A percentile compares a stretch with the other conserved stretches of the same genome.
These are phyloP conservation scores for Homarus gammarus DNA, from an alignment of 2,888 invertebrate species.

Conservation along the genomic window DNA sequence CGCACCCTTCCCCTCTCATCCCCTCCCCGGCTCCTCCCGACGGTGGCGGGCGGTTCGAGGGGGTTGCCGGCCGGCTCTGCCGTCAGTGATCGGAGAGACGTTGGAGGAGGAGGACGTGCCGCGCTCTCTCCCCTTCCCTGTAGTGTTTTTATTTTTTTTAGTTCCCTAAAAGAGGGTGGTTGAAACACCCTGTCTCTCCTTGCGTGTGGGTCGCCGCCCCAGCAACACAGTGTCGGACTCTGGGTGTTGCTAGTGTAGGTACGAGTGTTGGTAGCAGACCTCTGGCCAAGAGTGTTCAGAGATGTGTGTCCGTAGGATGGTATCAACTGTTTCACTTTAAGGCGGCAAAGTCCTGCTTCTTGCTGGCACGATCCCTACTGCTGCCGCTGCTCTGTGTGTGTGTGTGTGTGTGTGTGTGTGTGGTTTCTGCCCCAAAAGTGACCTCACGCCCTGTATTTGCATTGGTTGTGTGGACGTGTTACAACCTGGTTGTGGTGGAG, in stretches of 20 bases:
- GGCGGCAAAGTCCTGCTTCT: conserved; percentile 15
- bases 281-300: not conserved
- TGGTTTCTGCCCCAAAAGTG: too few relatives aligned
- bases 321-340: conserved; percentile 48
- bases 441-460: too few relatives aligned
- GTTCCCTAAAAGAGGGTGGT: conserved; percentile 30
- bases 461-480: too few relatives aligned
- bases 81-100: conserved; percentile 55
- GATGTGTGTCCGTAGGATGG: not conserved
- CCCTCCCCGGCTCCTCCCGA: not conserved
- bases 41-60: not conserved
- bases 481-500: too few relatives aligned
- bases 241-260: not conserved
- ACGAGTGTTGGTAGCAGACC: not conserved
- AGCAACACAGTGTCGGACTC: conserved; percentile 14
- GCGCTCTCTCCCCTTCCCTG: conserved; percentile 50
- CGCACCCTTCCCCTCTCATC: not conserved
- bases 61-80: conserved; percentile 25
- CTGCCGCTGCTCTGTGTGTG: not conserved
- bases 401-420: too few relatives aligned
- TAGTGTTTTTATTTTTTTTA: conserved; percentile 52
- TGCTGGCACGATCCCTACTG: not conserved
- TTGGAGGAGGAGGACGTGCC: conserved; percentile 33
- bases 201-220: conserved; percentile 21
- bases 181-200: conserved; percentile 11